phyloP scores from a whole-genome alignment of 2,797 vertebrate genomes.

The Pangasius djambal region DNA sequence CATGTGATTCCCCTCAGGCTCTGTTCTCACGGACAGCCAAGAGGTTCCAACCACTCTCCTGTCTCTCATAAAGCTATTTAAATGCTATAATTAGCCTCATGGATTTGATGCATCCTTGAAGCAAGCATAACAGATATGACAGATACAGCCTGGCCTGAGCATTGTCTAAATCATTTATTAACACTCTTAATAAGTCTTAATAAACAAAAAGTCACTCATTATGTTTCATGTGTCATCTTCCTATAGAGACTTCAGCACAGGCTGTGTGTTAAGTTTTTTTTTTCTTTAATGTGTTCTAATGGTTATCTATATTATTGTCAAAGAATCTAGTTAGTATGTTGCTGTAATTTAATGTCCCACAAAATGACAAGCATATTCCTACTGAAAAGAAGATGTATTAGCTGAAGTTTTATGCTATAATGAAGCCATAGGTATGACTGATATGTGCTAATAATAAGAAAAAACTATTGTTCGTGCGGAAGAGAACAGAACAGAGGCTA shows the following conservation, averaged over 20 bases:
- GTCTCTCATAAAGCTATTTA: neutral
- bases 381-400: neutral
- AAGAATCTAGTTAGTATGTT: neutral
- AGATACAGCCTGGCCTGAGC: neutral
- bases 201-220: neutral
- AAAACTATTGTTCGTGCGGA: too few relatives aligned
- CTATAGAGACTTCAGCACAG: neutral
- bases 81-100: neutral
- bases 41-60: neutral
- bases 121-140: neutral
- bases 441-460: neutral
- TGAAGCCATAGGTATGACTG: neutral
- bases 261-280: neutral
- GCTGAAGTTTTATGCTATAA: too few relatives aligned
- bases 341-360: neutral
- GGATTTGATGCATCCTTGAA: neutral
- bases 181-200: neutral
- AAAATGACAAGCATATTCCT: neutral
- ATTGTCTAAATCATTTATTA: neutral
- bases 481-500: neutral
- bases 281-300: neutral
- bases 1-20: neutral
- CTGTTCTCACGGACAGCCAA: neutral
- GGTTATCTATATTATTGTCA: neutral
- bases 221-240: neutral